Percentiles rank a stretch among this genome's conserved stretches.
These are phyloP conservation scores for Campylorhamphus procurvoides DNA, from an alignment of 2,113 vertebrate genomes.

Conservation along the genomic window DNA sequence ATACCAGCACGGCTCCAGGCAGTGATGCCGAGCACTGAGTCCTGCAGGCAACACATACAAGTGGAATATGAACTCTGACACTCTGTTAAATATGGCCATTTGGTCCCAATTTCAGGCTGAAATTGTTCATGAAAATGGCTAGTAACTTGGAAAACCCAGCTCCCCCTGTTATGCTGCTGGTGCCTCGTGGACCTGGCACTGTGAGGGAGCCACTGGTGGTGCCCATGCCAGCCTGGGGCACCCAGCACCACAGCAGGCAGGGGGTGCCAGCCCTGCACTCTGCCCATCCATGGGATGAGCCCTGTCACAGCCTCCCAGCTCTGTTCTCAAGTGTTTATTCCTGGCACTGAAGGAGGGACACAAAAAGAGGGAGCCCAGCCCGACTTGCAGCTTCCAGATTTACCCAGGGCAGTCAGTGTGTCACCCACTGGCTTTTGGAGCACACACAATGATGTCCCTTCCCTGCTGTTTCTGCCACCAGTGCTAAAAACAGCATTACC, in stretches of 20 bases:
- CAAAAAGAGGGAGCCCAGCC: neutral
- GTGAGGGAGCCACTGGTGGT: neutral
- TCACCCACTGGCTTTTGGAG: neutral
- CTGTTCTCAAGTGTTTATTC: neutral
- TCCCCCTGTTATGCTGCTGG: neutral
- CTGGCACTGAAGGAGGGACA: neutral
- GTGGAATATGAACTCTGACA: neutral
- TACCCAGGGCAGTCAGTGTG: neutral
- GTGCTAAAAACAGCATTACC: neutral
- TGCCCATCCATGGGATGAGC: neutral
- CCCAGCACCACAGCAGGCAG: neutral
- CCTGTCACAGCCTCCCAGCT: neutral
- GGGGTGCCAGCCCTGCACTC: neutral
- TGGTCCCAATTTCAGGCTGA: neutral
- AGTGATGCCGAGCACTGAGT: neutral
- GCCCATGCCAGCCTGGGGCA: neutral
- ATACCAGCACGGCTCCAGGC: neutral
- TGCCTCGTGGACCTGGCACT: neutral
- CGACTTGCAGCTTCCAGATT: neutral
- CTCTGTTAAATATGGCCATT: neutral
- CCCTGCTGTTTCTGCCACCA: neutral
- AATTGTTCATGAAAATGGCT: neutral
- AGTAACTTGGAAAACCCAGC: neutral
- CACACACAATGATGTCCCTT: neutral
- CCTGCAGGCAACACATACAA: neutral